Base-by-base conservation (phyloP, 2,797 vertebrate genomes). In the Eospalax fontanierii region DNA sequence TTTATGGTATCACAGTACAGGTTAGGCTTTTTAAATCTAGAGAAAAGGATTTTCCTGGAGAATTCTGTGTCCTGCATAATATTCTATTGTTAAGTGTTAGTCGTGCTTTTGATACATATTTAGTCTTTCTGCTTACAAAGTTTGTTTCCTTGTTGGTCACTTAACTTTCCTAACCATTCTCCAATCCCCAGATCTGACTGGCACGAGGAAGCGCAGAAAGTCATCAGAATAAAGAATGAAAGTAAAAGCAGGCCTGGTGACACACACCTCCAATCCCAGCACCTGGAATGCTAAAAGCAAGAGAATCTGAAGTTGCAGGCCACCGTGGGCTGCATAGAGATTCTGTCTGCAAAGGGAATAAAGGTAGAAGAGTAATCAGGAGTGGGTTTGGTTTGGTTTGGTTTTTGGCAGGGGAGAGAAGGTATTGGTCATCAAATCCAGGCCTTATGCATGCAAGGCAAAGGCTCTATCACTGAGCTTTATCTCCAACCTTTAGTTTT, bases 21-120 rank as follows among this genome's bases (percentile, higher is more conserved):
- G 54, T 81, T 88, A 68, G 50, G 46, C 73, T 84, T 93, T 90
- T 57, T 50, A 73, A 22, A 35, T 86, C 70, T 86, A 30, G 38
- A 83, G 57, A 96, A 78, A 43, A n/a, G 24, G 30, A 19, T 85
- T 95, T 95, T 82, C 83, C 46, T 90, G 11, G 33, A 83, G 65
- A 66, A 87, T 86, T 80, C 73, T 87, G 0, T 89, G 70, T 35
- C 82, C 30, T 63, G 1, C 88, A 3, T 94, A n/a, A 93, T 87
- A 40, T 59, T 50, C 35, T 75, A 1, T 65, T 85, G 33, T 68
- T 87, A 16, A n/a, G 33, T 75, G 66, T 74, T 91, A 87, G 35
- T 83, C 57, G 9, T 89, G 70, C 24, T 61, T 70, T 65, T 82
- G 88, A 43, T 24, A 28, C 50, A 54, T 54, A 54, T 54, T 54